Evolutionary conservation across 2,113 vertebrate genomes (phyloP).

Genomic region (Accipiter virgatus): DNA sequence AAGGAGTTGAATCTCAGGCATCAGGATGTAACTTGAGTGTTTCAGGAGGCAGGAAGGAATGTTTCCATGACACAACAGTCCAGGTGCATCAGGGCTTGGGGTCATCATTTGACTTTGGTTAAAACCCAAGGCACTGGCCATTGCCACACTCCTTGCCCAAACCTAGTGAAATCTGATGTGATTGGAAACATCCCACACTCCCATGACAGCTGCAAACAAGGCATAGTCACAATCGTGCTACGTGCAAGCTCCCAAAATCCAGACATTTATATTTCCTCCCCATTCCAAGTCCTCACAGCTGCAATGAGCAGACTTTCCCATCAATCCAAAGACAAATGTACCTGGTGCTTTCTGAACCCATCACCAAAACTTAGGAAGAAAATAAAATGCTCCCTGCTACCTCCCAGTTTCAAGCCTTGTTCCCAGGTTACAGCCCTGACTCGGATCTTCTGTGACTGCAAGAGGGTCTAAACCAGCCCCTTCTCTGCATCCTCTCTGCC

Average conservation of each 20-base stretch:
- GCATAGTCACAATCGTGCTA: not conserved
- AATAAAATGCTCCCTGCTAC: not conserved
- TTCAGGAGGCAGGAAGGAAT: not conserved
- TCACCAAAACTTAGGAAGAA: not conserved
- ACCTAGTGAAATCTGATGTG: not conserved
- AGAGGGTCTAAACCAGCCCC: not conserved
- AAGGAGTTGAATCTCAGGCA: not conserved
- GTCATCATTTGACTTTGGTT: not conserved
- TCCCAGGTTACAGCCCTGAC: not conserved
- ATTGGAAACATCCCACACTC: not conserved
- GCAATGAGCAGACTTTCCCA: not conserved
- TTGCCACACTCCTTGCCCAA: not conserved
- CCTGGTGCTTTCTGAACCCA: not conserved
- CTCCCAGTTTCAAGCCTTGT: not conserved
- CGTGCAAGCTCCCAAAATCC: not conserved
- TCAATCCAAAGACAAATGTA: not conserved
- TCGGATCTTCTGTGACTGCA: not conserved
- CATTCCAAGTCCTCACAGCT: not conserved
- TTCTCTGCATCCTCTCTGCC: not conserved
- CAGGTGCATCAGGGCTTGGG: not conserved
- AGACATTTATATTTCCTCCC: rapidly evolving
- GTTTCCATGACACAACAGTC: not conserved
- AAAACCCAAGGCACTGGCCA: not conserved
- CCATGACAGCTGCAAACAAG: not conserved
- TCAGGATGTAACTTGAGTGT: not conserved